Base-by-base conservation (phyloP, 2,797 vertebrate species). In the Eutrigla gurnardus region DNA sequence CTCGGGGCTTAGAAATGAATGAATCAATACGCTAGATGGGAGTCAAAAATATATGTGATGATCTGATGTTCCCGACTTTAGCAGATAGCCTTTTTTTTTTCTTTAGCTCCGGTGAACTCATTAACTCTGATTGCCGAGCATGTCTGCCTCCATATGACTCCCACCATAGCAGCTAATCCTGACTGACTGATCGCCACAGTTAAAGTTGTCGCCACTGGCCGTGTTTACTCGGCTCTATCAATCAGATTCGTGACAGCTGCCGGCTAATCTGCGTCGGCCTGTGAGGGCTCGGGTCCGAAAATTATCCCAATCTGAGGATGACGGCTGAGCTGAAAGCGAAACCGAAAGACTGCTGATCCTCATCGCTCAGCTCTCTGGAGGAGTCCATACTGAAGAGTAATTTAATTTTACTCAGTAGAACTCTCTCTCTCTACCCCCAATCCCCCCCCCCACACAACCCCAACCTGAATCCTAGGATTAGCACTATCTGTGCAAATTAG, bases 181-280 rank as follows among this genome's bases (percentile, higher is more conserved):
- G 87, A 89, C 81, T 87, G 86, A 85, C 86, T 83, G 82, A 73
- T 55, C 80, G 80, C 81, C 80, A 71, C 87, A 81, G 80, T 85
- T 88, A 81, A 85, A 66, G 69, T 79, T 81, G 81, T 83, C 33
- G 70, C 87, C 77, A 40, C 52, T 15, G 57, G 86, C 80, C 73
- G 36, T 80, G 89, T 89, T 86, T 89, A 72, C 90, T 87, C 75
- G 83, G 80, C 78, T 83, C 55, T 13, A 75, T 83, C 87, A 74
- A 58, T 87, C 82, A 79, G 81, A 86, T 84, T 75, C 50, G 78
- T 78, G 85, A 90, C 89, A 90, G 88, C 87, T 88, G 85, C 81
- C 63, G 79, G 83, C 81, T 91, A 87, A 92, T 89, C 88, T 85
- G 65, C 39, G 4, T 61, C 80, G 37, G 69, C 59, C 65, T 45